A percentile compares a stretch with the other conserved stretches of the same genome.
These are phyloP conservation scores for Rhodophaea formosa DNA, from an alignment of 2,888 invertebrate species.

Conservation along the genomic window DNA sequence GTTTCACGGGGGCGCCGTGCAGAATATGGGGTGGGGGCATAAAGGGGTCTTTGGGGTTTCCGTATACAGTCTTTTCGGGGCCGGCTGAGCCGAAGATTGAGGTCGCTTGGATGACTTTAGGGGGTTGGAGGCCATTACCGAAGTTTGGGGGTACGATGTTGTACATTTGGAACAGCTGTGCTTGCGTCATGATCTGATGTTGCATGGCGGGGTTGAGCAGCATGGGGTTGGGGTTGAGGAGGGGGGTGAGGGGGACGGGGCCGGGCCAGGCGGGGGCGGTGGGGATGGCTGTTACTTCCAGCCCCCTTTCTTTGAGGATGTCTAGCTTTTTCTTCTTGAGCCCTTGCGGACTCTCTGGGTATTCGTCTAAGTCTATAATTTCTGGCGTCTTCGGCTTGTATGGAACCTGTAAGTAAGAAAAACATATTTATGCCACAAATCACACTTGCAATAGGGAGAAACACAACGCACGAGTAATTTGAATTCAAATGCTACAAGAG, in stretches of 20 bases:
- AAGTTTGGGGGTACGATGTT: slow-evolving; percentile 56
- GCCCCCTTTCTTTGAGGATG: slow-evolving; percentile 86
- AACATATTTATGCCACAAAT: neutral
- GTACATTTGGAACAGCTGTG: slow-evolving; percentile 69
- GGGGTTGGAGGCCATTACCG: slow-evolving; percentile 61
- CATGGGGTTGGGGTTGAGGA: slow-evolving; percentile 45
- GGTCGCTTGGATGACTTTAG: slow-evolving; percentile 83
- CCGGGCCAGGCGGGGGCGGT: slow-evolving; percentile 45
- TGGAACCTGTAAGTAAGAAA: slow-evolving; percentile 65
- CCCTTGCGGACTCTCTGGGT: slow-evolving; percentile 70
- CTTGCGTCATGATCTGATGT: slow-evolving; percentile 74
- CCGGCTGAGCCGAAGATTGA: slow-evolving; percentile 82
- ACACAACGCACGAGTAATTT: too few species aligned
- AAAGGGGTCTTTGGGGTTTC: slow-evolving; percentile 86
- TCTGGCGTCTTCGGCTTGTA: slow-evolving; percentile 84
- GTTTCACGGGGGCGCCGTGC: slow-evolving; percentile 66
- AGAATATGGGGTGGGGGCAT: slow-evolving; percentile 77
- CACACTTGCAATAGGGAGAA: too few species aligned
- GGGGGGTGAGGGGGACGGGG: slow-evolving; percentile 32
- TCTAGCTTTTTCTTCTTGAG: slow-evolving; percentile 86
- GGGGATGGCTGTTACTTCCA: slow-evolving; percentile 87
- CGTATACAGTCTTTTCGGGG: slow-evolving; percentile 84
- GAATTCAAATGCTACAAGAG: too few species aligned
- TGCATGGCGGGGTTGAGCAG: slow-evolving; percentile 63
- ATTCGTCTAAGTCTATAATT: slow-evolving; percentile 83